These are phyloP conservation scores for Tuberolachnus salignus DNA, from an alignment of 2,888 invertebrate species.

Conservation along the genomic window DNA sequence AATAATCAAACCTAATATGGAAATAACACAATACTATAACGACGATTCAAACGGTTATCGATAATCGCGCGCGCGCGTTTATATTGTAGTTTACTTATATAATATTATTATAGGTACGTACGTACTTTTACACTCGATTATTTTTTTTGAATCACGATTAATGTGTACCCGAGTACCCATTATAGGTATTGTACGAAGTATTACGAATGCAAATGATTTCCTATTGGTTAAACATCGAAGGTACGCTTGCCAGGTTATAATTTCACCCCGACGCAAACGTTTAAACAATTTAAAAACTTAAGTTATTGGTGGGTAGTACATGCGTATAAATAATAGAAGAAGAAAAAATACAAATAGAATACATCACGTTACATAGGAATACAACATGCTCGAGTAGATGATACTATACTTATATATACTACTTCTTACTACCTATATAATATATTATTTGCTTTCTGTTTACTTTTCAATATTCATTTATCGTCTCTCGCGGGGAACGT, in stretches of 20 bases:
- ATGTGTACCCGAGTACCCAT: not conserved
- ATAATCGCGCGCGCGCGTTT: constrained; percentile 14
- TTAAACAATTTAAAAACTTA: not conserved
- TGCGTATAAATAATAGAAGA: not conserved
- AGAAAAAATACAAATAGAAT: not conserved
- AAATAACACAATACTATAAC: constrained; percentile 26
- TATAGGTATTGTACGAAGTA: not conserved
- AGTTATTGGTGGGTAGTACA: no score
- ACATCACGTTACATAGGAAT: no score
- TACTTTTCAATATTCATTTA: constrained; percentile 31
- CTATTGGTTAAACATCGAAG: not conserved
- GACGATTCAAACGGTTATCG: constrained; percentile 11
- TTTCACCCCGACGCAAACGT: not conserved
- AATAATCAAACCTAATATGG: constrained; percentile 15
- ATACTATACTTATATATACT: no score
- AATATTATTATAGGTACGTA: constrained; percentile 7
- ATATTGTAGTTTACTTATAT: not conserved
- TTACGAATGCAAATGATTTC: not conserved
- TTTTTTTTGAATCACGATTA: constrained; percentile 4
- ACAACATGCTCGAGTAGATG: no score
- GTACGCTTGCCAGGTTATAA: not conserved
- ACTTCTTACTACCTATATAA: not conserved
- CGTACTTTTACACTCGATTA: not conserved
- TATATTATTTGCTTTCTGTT: constrained; percentile 12
- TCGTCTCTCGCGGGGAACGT: constrained; percentile 18